A percentile compares a stretch with the other conserved stretches of the same genome.
These are phyloP conservation scores for Pseudocheirus occidentalis DNA, from an alignment of 2,797 vertebrate genomes.

Conservation along the genomic window DNA sequence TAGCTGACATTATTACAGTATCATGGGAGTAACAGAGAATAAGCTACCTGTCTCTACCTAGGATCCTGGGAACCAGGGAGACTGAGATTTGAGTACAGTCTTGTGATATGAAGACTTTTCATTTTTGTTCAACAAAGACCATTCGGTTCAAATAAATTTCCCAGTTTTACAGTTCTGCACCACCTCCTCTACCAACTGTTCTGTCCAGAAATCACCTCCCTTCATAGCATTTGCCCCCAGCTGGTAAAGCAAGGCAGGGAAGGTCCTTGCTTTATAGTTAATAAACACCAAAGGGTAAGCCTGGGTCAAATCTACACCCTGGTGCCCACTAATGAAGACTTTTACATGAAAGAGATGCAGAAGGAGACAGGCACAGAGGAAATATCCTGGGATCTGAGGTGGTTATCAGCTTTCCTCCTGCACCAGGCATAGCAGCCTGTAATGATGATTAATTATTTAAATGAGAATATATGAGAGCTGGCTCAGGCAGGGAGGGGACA, in stretches of 20 bases:
- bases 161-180: conserved; percentile 36
- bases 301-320: conserved; percentile 65
- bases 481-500: conserved; percentile 65
- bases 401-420: conserved; percentile 70
- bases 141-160: conserved; percentile 1
- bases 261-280: conserved; percentile 60
- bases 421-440: conserved; percentile 76
- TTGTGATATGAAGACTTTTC: background rate
- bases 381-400: conserved; percentile 79
- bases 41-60: background rate
- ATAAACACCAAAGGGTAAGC: conserved; percentile 78
- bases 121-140: background rate
- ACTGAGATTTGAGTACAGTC: background rate
- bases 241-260: conserved; percentile 30
- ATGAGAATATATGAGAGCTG: conserved; percentile 78
- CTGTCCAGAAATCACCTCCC: conserved; percentile 47
- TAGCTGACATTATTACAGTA: background rate
- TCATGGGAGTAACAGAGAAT: background rate
- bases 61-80: background rate
- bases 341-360: conserved; percentile 80
- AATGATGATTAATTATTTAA: conserved; percentile 87
- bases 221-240: conserved; percentile 33
- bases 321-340: conserved; percentile 80
- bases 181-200: background rate
- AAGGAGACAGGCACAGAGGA: conserved; percentile 77